phyloP scores from a whole-genome alignment of 2,888 invertebrate species.

The Mycalesis mineus region DNA sequence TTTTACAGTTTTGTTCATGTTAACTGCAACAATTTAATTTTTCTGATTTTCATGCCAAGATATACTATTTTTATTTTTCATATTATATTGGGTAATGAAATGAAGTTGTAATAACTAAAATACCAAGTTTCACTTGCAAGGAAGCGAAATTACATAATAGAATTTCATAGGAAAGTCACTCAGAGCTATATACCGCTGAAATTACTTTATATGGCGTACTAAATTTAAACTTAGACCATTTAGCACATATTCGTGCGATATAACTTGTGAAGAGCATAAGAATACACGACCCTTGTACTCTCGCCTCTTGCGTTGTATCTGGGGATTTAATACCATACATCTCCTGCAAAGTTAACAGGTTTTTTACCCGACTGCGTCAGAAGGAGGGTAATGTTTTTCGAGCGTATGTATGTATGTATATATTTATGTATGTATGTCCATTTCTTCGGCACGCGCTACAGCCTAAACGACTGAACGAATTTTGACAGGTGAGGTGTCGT shows the following conservation, averaged over 20 bases:
- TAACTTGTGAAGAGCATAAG: slow-evolving; percentile 14
- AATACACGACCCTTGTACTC: slow-evolving; percentile 18
- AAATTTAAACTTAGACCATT: slow-evolving; percentile 19
- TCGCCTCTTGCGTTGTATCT: not conserved
- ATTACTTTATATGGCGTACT: slow-evolving; percentile 15
- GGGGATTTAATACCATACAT: slow-evolving; percentile 9
- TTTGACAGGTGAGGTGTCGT: no score
- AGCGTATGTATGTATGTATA: no score
- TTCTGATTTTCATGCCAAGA: no score
- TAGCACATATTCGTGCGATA: slow-evolving; percentile 9
- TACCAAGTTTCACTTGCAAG: not conserved
- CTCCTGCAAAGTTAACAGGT: not conserved
- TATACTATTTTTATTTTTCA: no score
- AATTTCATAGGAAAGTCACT: slow-evolving; percentile 3
- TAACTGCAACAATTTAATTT: no score
- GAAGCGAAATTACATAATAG: slow-evolving; percentile 3
- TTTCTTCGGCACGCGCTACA: no score
- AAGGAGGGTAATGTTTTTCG: no score
- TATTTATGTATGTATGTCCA: no score
- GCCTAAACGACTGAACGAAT: no score
- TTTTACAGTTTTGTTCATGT: no score
- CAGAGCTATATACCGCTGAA: not conserved
- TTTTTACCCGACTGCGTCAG: no score
- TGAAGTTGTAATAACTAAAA: not conserved
- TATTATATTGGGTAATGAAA: no score